Percentiles rank a stretch among this genome's conserved stretches.
phyloP scores from a whole-genome alignment of 2,888 invertebrate genomes.

The Ophraella communa region DNA sequence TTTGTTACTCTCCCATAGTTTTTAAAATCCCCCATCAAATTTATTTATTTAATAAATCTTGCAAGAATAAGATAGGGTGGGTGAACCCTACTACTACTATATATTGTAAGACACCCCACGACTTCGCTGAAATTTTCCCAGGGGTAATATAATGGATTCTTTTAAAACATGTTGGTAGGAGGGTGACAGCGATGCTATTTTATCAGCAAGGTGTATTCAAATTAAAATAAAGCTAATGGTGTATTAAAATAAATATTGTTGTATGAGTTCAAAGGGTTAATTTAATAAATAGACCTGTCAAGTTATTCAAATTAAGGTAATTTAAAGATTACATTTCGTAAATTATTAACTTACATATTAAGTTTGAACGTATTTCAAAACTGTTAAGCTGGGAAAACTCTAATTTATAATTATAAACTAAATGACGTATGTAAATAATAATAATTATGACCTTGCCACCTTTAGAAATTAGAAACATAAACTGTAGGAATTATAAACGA shows the following conservation, averaged over 20 bases:
- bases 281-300: too few relatives aligned
- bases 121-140: conserved; percentile 21
- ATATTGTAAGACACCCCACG: background rate
- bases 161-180: conserved; percentile 16
- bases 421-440: conserved; percentile 20
- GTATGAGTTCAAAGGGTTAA: background rate
- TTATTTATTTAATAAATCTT: too few relatives aligned
- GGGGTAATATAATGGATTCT: conserved; percentile 21
- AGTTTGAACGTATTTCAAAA: too few relatives aligned
- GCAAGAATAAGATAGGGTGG: conserved; percentile 6
- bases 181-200: conserved; percentile 12
- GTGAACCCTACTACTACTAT: background rate
- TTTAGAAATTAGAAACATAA: conserved; percentile 16
- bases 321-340: too few relatives aligned
- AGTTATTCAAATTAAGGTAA: too few relatives aligned
- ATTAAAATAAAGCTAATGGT: background rate
- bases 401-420: conserved; percentile 2
- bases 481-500: conserved; percentile 18
- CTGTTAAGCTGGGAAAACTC: too few relatives aligned
- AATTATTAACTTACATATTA: too few relatives aligned
- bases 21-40: too few relatives aligned
- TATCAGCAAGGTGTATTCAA: conserved; percentile 6
- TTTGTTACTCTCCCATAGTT: background rate
- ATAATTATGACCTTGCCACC: conserved; percentile 23
- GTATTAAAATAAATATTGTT: background rate